Evolutionary conservation across 2,888 invertebrate species (phyloP).

Genomic region (Aricia artaxerxes): DNA sequence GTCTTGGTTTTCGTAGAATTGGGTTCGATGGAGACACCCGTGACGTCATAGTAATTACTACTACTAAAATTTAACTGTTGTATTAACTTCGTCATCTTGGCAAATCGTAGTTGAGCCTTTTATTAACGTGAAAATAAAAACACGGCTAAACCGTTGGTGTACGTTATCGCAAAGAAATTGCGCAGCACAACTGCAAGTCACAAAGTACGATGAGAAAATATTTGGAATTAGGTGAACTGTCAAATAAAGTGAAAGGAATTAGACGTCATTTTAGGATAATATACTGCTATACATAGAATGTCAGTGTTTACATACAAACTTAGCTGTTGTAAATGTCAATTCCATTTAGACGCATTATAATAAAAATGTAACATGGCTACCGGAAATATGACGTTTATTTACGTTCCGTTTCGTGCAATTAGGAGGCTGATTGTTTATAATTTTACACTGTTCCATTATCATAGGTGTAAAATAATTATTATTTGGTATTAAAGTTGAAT

Average conservation of each 20-base stretch:
- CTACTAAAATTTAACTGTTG: constrained; percentile 79
- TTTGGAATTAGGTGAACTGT: constrained; percentile 35
- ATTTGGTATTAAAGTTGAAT: too few species aligned
- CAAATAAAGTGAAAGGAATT: constrained; percentile 24
- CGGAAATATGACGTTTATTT: constrained; percentile 63
- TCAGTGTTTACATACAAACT: not conserved
- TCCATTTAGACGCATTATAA: constrained; percentile 57
- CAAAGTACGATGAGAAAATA: constrained; percentile 44
- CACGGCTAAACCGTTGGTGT: constrained; percentile 64
- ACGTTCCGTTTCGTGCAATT: constrained; percentile 49
- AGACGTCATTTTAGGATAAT: constrained; percentile 31
- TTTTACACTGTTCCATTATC: not conserved
- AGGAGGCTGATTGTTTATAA: not conserved
- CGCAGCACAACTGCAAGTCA: constrained; percentile 51
- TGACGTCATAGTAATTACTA: constrained; percentile 72
- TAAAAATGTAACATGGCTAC: constrained; percentile 54
- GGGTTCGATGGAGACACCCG: constrained; percentile 54
- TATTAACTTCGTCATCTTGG: constrained; percentile 78
- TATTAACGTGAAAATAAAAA: constrained; percentile 60
- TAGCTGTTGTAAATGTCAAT: constrained; percentile 45
- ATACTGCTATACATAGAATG: constrained; percentile 26
- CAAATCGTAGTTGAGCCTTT: constrained; percentile 75
- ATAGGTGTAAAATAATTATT: too few species aligned
- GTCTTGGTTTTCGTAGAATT: constrained; percentile 56
- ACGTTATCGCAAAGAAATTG: constrained; percentile 51